phyloP scores from a whole-genome alignment of 2,888 invertebrate genomes.

The Diogma glabrata region DNA sequence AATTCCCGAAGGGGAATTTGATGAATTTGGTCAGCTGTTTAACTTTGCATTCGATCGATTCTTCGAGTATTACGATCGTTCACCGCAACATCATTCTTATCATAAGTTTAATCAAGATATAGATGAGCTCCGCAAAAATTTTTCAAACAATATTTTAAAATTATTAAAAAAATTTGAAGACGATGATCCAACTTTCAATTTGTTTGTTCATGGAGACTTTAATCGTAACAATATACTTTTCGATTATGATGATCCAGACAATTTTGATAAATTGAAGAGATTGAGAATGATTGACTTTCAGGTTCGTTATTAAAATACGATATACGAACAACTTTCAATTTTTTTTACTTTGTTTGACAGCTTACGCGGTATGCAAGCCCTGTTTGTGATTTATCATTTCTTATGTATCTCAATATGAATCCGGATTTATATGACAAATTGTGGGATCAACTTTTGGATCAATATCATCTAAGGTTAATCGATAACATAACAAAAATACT shows the following conservation, averaged over 20 bases:
- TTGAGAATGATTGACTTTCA: conserved; percentile 33
- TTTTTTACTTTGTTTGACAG: conserved; percentile 30
- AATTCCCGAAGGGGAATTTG: neutral
- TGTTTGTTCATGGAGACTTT: conserved; percentile 33
- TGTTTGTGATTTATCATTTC: conserved; percentile 30
- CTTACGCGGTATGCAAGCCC: conserved; percentile 30
- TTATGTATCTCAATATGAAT: conserved; percentile 30
- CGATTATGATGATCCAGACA: conserved; percentile 20
- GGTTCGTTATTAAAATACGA: neutral
- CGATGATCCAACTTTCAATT: conserved; percentile 26
- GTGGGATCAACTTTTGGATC: conserved; percentile 25
- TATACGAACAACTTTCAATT: neutral
- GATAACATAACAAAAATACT: conserved; percentile 24
- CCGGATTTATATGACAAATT: conserved; percentile 16
- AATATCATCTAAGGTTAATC: conserved; percentile 27
- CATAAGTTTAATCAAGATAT: conserved; percentile 21
- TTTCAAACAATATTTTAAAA: conserved; percentile 24
- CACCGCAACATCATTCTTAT: neutral
- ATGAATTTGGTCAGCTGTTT: conserved; percentile 25
- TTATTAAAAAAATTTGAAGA: conserved; percentile 28
- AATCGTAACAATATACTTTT: conserved; percentile 36
- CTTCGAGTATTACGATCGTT: conserved; percentile 26
- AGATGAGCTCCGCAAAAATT: conserved; percentile 23
- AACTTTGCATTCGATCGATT: conserved; percentile 30
- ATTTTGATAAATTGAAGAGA: conserved; percentile 19